Percentiles rank a stretch among this genome's conserved stretches.
phyloP scores from a whole-genome alignment of 2,888 invertebrate species.

The Pheosia gnoma region DNA sequence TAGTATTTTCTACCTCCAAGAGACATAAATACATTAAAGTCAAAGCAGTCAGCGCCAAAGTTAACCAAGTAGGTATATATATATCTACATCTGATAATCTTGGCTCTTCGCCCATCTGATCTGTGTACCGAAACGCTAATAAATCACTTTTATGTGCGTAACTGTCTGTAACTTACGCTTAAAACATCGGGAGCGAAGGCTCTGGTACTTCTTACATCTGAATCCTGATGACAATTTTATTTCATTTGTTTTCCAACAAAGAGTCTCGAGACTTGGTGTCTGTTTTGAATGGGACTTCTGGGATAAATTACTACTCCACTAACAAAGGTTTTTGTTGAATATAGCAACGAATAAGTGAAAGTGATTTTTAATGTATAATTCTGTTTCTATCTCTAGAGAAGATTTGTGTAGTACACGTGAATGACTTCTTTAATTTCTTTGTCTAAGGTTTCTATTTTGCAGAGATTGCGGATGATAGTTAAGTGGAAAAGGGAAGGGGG shows the following conservation, averaged over 20 bases:
- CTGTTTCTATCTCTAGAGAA: too few species aligned
- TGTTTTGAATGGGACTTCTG: slow-evolving; percentile 1
- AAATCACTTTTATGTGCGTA: slow-evolving; percentile 3
- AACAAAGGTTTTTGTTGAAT: too few species aligned
- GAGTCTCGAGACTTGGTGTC: neutral
- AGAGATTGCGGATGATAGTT: too few species aligned
- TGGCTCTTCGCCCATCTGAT: neutral
- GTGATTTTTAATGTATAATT: too few species aligned
- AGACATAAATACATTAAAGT: neutral
- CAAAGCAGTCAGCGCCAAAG: neutral
- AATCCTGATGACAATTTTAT: slow-evolving; percentile 3
- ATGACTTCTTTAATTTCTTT: too few species aligned
- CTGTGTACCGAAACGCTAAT: neutral
- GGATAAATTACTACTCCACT: neutral
- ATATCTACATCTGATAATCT: neutral
- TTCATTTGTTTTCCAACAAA: slow-evolving; percentile 4
- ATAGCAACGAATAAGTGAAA: too few species aligned
- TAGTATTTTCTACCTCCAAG: too few species aligned
- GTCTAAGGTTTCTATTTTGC: too few species aligned
- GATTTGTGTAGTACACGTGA: too few species aligned
- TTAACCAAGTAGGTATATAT: neutral
- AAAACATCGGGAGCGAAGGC: neutral
- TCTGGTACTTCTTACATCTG: neutral
- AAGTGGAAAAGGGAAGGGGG: too few species aligned
- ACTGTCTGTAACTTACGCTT: neutral